phyloP scores from a whole-genome alignment of 2,797 vertebrate species.

The Sibirionetta formosa region DNA sequence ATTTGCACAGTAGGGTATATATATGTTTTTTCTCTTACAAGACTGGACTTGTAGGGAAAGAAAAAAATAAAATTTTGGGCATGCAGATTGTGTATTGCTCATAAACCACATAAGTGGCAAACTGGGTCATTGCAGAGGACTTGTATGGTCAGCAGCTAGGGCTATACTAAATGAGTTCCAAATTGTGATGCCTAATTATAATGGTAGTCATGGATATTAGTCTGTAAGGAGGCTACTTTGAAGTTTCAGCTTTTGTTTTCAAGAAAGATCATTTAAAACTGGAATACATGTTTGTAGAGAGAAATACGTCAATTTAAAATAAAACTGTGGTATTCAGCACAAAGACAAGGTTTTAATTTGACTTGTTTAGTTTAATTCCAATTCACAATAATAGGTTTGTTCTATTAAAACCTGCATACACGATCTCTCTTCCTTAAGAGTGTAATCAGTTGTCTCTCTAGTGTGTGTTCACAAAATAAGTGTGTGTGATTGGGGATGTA shows the following conservation, averaged over 20 bases:
- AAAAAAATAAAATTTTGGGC: conserved; percentile 39
- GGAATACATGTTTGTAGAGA: neutral
- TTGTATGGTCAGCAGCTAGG: conserved; percentile 24
- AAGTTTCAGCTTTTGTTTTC: conserved; percentile 14
- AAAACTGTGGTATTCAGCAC: neutral
- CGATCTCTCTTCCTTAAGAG: neutral
- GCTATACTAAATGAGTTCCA: conserved; percentile 18
- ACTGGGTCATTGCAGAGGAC: conserved; percentile 37
- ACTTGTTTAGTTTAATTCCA: neutral
- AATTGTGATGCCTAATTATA: conserved; percentile 14
- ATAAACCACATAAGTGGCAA: conserved; percentile 32
- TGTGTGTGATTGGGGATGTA: neutral
- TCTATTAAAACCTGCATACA: neutral
- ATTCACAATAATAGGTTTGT: neutral
- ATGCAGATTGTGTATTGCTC: conserved; percentile 13
- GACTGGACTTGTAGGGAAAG: conserved; percentile 28
- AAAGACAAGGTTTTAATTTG: neutral
- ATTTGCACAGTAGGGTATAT: conserved; percentile 11
- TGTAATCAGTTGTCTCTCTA: neutral
- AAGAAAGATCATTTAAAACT: neutral
- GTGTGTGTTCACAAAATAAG: neutral
- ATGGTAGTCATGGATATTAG: neutral
- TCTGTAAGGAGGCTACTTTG: neutral
- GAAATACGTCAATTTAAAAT: neutral
- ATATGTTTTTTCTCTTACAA: conserved; percentile 3